These are phyloP conservation scores for Mesorhabditis spiculigera DNA, from an alignment of 2,888 invertebrate genomes.

Conservation along the genomic window DNA sequence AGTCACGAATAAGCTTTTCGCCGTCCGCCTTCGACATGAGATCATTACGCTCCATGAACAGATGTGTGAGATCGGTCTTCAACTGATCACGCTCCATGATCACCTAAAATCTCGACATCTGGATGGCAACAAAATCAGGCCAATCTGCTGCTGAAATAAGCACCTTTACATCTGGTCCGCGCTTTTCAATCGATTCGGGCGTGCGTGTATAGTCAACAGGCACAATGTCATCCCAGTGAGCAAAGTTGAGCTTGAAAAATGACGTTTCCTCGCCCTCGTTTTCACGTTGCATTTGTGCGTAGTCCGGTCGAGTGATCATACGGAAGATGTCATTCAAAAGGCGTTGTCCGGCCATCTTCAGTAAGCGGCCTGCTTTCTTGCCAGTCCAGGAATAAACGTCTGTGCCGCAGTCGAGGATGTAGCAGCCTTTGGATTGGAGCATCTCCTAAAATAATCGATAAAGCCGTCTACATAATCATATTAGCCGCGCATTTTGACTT, in stretches of 20 bases:
- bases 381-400: conserved; percentile 72
- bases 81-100: conserved; percentile 66
- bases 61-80: conserved; percentile 82
- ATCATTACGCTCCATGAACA: conserved; percentile 91
- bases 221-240: conserved; percentile 97
- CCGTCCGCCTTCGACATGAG: conserved; percentile 67
- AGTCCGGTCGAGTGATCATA: conserved; percentile 81
- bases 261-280: conserved; percentile 63
- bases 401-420: conserved; percentile 88
- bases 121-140: not conserved
- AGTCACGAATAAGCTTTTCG: conserved; percentile 67
- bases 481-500: conserved; percentile 28
- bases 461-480: conserved; percentile 65
- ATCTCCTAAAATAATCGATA: conserved; percentile 64
- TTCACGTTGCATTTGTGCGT: conserved; percentile 71
- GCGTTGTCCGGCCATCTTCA: conserved; percentile 57
- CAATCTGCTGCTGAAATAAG: not conserved
- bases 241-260: conserved; percentile 91
- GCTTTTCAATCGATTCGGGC: conserved; percentile 89
- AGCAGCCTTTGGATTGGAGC: conserved; percentile 86
- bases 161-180: conserved; percentile 84
- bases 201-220: conserved; percentile 98
- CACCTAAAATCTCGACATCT: conserved; percentile 64
- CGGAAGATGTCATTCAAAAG: conserved; percentile 74
- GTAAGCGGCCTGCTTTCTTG: conserved; percentile 82